Conservation (phyloP, 2,888 invertebrate genomes). For the Leptopilina drosophilae region DNA sequence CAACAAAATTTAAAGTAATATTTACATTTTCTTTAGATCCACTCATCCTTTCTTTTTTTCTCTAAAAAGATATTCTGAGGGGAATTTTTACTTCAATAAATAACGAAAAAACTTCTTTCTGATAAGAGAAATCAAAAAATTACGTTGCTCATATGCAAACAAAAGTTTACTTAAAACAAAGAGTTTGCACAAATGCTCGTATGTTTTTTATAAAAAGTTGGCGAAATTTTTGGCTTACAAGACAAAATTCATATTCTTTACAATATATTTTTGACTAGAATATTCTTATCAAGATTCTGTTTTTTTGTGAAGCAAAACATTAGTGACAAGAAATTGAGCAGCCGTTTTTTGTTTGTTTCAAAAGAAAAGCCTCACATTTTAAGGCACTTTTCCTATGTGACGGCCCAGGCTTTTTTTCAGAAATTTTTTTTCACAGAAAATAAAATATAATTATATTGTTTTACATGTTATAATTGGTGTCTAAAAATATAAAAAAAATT, state of each 20-base stretch:
- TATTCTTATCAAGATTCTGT: not conserved
- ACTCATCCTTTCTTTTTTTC: not conserved
- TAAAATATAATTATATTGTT: no score
- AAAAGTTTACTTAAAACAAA: not conserved
- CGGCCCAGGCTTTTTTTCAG: no score
- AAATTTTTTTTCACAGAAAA: no score
- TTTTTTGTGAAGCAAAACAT: constrained; percentile 1
- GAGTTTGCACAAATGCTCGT: constrained; percentile 23
- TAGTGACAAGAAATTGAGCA: constrained; percentile 17
- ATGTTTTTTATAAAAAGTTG: not conserved
- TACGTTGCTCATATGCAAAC: constrained; percentile 31
- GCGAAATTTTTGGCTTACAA: not conserved
- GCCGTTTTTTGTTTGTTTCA: not conserved
- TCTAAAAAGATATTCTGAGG: no score
- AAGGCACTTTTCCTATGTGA: no score
- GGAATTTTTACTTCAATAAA: no score
- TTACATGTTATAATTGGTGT: no score
- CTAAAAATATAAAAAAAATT: no score
- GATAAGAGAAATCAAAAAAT: not conserved
- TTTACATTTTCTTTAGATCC: constrained; percentile 11
- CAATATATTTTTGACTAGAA: not conserved
- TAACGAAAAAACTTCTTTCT: no score
- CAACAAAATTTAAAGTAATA: constrained; percentile 26
- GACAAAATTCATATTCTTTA: not conserved
- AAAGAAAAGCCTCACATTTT: not conserved